A percentile compares a stretch with the other conserved stretches of the same genome.
These are phyloP conservation scores for Furcula furcula DNA, from an alignment of 2,888 invertebrate genomes.

Conservation along the genomic window DNA sequence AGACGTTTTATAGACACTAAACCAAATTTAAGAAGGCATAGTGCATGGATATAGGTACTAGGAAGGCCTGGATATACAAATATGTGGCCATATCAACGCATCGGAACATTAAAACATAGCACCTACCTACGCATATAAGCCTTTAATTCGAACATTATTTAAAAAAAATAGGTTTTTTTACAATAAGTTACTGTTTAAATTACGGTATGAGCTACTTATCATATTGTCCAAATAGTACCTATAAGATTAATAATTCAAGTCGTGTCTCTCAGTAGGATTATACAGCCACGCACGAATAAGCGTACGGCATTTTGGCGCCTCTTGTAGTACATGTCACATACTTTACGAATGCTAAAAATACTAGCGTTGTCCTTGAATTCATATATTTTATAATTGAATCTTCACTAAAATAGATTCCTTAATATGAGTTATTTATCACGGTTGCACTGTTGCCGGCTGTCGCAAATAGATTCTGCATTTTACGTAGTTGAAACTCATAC, in stretches of 20 bases:
- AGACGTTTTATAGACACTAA: no score
- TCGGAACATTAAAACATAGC: no score
- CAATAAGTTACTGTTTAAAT: no score
- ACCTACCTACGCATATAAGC: not conserved
- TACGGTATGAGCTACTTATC: no score
- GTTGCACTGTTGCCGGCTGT: not conserved
- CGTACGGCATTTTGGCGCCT: slow-evolving; percentile 42
- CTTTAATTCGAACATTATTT: no score
- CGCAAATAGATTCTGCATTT: no score
- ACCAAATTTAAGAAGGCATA: no score
- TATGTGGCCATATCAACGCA: no score
- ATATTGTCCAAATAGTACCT: not conserved
- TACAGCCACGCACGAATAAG: slow-evolving; percentile 38
- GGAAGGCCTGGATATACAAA: no score
- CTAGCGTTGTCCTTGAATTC: slow-evolving; percentile 15
- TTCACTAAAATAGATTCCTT: not conserved
- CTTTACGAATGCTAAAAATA: slow-evolving; percentile 4
- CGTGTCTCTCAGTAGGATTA: slow-evolving; percentile 37
- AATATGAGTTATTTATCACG: not conserved
- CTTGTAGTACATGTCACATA: slow-evolving; percentile 29
- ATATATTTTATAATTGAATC: slow-evolving; percentile 4
- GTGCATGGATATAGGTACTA: no score
- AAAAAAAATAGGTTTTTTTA: no score
- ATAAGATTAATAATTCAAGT: slow-evolving; percentile 41
- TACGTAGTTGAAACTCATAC: no score